A percentile compares a stretch with the other conserved stretches of the same genome.
phyloP scores from a whole-genome alignment of 2,113 vertebrate genomes.

The Zosterops lateralis region DNA sequence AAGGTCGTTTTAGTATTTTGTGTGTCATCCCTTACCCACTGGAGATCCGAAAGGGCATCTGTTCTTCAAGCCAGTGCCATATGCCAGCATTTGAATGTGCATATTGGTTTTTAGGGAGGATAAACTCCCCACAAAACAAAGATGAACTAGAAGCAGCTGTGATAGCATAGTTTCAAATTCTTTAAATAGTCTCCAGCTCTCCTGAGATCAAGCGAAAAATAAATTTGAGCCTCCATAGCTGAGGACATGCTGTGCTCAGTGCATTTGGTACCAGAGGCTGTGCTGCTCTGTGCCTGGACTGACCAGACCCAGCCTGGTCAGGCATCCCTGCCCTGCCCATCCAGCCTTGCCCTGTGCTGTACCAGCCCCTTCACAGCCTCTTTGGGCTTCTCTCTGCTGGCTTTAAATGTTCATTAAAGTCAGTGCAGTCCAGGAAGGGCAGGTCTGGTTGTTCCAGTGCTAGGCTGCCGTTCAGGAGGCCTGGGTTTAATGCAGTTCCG shows the following conservation, averaged over 20 bases:
- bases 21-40: not conserved
- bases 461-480: not conserved
- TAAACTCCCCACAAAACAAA: not conserved
- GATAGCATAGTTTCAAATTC: not conserved
- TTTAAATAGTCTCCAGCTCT: not conserved
- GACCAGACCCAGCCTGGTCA: fast-evolving
- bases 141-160: not conserved
- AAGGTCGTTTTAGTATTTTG: not conserved
- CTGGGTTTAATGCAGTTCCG: not conserved
- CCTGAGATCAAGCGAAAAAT: not conserved
- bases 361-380: not conserved
- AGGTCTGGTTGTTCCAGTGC: not conserved
- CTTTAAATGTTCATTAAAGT: not conserved
- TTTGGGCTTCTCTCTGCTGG: not conserved
- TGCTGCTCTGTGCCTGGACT: not conserved
- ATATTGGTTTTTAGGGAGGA: not conserved
- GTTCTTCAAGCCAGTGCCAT: not conserved
- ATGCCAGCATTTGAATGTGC: not conserved
- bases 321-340: not conserved
- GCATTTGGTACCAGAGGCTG: no score
- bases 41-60: not conserved
- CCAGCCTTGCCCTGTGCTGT: not conserved
- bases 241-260: not conserved
- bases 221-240: not conserved
- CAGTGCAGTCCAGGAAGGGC: no score